Evolutionary conservation across 2,888 invertebrate genomes (phyloP), one percentile per base, ranked within the genome.

Genomic region (Drosophila glabriapex): DNA sequence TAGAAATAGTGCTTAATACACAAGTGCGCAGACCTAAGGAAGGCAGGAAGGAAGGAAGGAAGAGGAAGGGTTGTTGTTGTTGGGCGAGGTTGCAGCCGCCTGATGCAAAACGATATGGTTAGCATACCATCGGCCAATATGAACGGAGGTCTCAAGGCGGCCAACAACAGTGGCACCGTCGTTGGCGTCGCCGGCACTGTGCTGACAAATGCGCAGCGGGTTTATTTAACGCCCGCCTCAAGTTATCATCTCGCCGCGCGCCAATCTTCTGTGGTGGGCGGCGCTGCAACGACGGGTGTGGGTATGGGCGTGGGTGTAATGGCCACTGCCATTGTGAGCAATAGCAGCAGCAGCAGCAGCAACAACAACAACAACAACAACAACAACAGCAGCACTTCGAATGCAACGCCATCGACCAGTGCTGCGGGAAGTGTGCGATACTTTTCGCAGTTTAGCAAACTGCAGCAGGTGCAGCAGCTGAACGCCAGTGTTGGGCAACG

Each of bases 71-170:
- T 46, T 25, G 46, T 9, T 46, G 12, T 33, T 46, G 16, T 46
- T 46, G 25, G 46, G 9, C 46, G 25, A 46, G 46, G 25, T 46
- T 56, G 56, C 37, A 29, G 53, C 49, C 25, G 90, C 66, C 79
- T 92, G 69, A 91, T 93, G 89, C 93, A 92, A 74, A 93, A 93
- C 88, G 92, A 93, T 83, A 91, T 93, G 91, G 93, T 93, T 62
- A 93, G 92, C 75, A 85, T 93, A 78, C 93, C 93, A 53, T 87
- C 91, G 80, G 91, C 91, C 79, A 93, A 89, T 73, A 81, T 89
- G 58, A 92, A 91, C 60, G 87, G 90, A 55, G 89, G 88, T 73
- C 60, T 85, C 3, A 85, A 85, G 76, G 82, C 87, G 62, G 70
- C 89, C 50, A 82, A 70, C 49, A 73, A 64, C 52, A 69, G 64